A percentile compares a stretch with the other conserved stretches of the same genome.
Evolutionary conservation across 2,797 vertebrate genomes (phyloP).

Genomic region (Acestrorhynchus altus): DNA sequence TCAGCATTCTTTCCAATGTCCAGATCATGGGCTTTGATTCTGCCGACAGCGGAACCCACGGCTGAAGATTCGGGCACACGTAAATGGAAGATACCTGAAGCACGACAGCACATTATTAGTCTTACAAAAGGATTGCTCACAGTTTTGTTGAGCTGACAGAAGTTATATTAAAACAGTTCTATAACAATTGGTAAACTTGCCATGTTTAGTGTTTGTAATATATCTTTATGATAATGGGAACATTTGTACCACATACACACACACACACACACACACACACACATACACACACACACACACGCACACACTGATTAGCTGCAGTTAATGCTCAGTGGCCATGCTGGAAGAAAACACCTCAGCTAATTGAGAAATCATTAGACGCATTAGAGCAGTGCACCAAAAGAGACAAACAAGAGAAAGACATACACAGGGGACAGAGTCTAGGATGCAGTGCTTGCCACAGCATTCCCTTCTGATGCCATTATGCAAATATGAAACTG

Average conservation of each 20-base stretch:
- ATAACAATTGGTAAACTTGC: neutral
- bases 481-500: conserved; percentile 76
- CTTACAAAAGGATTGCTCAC: conserved; percentile 7
- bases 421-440: conserved; percentile 37
- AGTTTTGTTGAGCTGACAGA: neutral
- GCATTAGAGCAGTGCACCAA: conserved; percentile 57
- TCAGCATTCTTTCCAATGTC: conserved; percentile 94
- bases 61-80: conserved; percentile 92
- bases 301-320: conserved; percentile 44
- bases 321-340: conserved; percentile 29
- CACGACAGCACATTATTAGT: conserved; percentile 8
- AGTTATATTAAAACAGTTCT: too few species aligned
- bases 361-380: conserved; percentile 53
- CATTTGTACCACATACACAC: conserved; percentile 34
- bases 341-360: conserved; percentile 41
- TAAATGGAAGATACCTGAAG: conserved; percentile 93
- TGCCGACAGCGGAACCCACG: conserved; percentile 89
- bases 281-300: conserved; percentile 35
- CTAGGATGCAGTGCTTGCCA: conserved; percentile 54
- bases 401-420: conserved; percentile 39
- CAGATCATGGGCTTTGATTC: conserved; percentile 96
- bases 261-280: conserved; percentile 29
- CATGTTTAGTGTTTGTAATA: neutral
- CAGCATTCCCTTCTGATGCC: conserved; percentile 67
- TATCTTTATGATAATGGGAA: neutral